Conservation (phyloP, 2,888 invertebrate species). For the Perdita meconis region DNA sequence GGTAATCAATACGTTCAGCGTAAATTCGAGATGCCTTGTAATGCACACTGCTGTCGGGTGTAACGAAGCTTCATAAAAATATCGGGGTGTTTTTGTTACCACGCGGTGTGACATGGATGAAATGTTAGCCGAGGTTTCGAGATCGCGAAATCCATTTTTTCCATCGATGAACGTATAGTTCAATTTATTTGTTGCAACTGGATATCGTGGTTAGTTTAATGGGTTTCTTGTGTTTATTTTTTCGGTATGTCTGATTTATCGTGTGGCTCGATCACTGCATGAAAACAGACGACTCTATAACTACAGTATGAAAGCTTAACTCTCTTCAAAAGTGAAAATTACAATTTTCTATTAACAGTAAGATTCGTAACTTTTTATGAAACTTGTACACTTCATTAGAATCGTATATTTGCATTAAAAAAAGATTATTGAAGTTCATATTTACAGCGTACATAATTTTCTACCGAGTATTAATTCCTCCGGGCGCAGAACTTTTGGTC, state of each 20-base stretch:
- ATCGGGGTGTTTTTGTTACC: neutral
- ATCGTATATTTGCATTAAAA: neutral
- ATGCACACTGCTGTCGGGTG: neutral
- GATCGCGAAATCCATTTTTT: too few relatives aligned
- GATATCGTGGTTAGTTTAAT: neutral
- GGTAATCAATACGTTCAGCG: slow-evolving; percentile 36
- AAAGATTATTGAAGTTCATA: neutral
- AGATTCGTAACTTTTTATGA: neutral
- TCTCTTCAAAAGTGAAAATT: neutral
- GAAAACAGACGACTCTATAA: neutral
- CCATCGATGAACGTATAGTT: too few relatives aligned
- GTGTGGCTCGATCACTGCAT: neutral
- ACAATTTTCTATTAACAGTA: neutral
- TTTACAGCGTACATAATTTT: neutral
- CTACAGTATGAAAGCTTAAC: neutral
- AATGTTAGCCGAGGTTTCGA: too few relatives aligned
- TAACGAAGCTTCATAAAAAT: neutral
- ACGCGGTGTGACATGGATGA: too few relatives aligned
- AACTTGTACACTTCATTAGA: neutral
- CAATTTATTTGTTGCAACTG: neutral
- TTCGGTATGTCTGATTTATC: neutral
- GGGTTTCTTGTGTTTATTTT: neutral
- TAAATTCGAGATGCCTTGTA: slow-evolving; percentile 9
- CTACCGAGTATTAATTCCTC: neutral
- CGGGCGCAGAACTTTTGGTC: neutral